Base-by-base conservation (phyloP, 2,888 invertebrate species). In the Byasa hedistus region DNA sequence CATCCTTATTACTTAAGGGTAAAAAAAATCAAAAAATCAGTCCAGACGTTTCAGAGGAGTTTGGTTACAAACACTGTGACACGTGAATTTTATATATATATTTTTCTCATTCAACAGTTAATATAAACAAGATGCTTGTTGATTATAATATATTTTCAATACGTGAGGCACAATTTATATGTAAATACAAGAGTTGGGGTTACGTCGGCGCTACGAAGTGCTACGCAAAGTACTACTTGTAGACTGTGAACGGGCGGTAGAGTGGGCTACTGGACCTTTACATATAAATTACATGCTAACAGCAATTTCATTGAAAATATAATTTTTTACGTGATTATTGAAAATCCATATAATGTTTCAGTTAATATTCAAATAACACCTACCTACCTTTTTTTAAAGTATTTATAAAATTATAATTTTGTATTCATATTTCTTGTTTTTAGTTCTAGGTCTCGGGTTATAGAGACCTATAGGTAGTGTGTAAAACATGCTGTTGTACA, bases 221-320 rank as follows among this genome's bases (percentile, higher is more conserved):
- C 71, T 72, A 75, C 71, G 69, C 68, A 69, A 39, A 39, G 39
- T 39, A 64, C 60, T 64, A 60, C 67, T 67, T 62, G 68, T 64
- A 51, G 61, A 48, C 57, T 48, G 64, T 21, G 22, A 22, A 39
- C 61, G 61, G 56, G 61, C 24, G 32, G 39, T 21, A 61, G 70
- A 64, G 65, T 62, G 60, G 64, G 70, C 72, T 74, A 73, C 74
- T 75, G 75, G 77, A 79, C 77, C 71, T 76, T 73, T 39, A 39
- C 75, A 74, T 78, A 72, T 75, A 81, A 83, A 84, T 83, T 84
- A 85, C 83, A 81, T 81, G 73, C 68, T 69, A 71, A 68, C 69
- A 71, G 73, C 72, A 71, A 74, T 73, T 73, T 76, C 77, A 80
- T 79, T 77, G 76, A 72, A 82, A 82, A 83, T 83, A 83, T 39